These are phyloP conservation scores for Nylanderia fulva DNA, from an alignment of 1,140 invertebrate species.

Conservation along the genomic window DNA sequence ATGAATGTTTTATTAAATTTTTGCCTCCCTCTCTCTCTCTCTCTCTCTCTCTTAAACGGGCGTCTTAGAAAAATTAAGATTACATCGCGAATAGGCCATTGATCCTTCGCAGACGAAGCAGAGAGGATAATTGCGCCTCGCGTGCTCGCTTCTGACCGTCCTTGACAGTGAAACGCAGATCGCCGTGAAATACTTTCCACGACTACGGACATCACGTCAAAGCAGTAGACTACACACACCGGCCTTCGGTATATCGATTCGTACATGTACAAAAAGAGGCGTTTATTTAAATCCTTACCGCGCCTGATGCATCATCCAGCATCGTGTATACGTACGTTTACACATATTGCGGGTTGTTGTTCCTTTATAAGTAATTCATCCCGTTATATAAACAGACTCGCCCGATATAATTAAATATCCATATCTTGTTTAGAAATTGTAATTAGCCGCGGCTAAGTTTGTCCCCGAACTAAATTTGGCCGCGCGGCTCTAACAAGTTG, in stretches of 20 bases:
- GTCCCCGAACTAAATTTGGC: conserved; percentile 29
- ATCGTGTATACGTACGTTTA: not conserved
- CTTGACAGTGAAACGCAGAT: conserved; percentile 50
- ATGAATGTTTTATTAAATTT: not conserved
- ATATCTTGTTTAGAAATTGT: conserved; percentile 14
- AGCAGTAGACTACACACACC: conserved; percentile 9
- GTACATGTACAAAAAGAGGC: conserved; percentile 36
- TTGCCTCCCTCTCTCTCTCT: no score
- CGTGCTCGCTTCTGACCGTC: conserved; percentile 39
- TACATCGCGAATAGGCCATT: not conserved
- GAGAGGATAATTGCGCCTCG: conserved; percentile 41
- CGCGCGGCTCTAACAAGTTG: not conserved
- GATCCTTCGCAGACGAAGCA: not conserved
- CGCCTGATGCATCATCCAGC: not conserved
- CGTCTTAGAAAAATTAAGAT: not conserved
- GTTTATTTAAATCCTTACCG: conserved; percentile 22
- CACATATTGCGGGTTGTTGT: conserved; percentile 46
- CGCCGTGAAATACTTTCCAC: conserved; percentile 45
- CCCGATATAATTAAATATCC: not conserved
- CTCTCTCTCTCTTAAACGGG: not conserved
- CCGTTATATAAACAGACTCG: not conserved
- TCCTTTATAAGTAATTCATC: not conserved
- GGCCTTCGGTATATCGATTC: conserved; percentile 54
- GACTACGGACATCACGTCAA: conserved; percentile 33
- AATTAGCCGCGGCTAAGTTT: conserved; percentile 37